phyloP scores from a whole-genome alignment of 2,113 vertebrate species.

The Girardinichthys multiradiatus region DNA sequence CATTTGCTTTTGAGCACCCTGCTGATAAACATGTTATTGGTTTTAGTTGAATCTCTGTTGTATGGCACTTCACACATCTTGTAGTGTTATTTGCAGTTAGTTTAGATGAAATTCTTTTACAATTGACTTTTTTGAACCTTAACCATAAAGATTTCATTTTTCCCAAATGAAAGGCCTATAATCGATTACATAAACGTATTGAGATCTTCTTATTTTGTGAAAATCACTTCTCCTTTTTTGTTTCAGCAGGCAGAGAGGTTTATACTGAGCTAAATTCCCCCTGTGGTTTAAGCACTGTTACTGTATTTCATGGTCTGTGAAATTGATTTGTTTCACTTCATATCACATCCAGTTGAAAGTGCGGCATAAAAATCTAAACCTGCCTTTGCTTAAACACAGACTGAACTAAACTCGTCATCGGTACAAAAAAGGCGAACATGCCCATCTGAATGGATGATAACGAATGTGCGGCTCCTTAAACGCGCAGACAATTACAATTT shows the following conservation, averaged over 20 bases:
- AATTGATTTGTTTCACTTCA: conserved; percentile 80
- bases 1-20: conserved; percentile 19
- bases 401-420: conserved; percentile 56
- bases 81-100: conserved; percentile 36
- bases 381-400: conserved; percentile 68
- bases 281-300: conserved; percentile 70
- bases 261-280: conserved; percentile 70
- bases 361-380: conserved; percentile 64
- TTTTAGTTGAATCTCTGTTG: conserved; percentile 60
- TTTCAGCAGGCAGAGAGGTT: conserved; percentile 62
- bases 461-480: conserved; percentile 53
- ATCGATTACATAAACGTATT: conserved; percentile 59
- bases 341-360: conserved; percentile 75
- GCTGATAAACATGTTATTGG: conserved; percentile 51
- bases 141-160: conserved; percentile 23
- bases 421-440: conserved; percentile 46
- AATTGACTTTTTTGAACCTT: conserved; percentile 35
- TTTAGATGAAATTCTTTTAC: conserved; percentile 30
- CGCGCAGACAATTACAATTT: conserved; percentile 62
- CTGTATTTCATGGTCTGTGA: conserved; percentile 79
- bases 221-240: conserved; percentile 60
- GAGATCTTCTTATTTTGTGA: conserved; percentile 51
- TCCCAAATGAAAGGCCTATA: conserved; percentile 33
- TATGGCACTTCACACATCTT: conserved; percentile 32
- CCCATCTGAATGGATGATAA: conserved; percentile 52